Evolutionary conservation across 2,113 vertebrate species (phyloP).

Genomic region (Myodes glareolus): DNA sequence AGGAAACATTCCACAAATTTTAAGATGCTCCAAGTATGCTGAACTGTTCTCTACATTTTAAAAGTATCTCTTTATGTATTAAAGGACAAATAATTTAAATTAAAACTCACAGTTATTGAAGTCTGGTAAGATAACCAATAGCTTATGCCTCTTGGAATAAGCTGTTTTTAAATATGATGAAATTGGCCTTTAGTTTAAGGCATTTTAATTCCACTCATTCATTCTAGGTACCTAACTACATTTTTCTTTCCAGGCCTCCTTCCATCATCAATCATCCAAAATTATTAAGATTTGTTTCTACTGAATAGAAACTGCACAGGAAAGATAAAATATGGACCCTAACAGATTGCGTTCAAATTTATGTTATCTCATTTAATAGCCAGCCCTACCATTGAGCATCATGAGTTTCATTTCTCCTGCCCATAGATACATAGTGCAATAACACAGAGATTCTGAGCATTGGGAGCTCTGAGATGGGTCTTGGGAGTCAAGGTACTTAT

Average conservation of each 20-base stretch:
- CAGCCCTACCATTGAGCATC: not conserved
- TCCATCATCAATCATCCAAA: not conserved
- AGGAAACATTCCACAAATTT: not conserved
- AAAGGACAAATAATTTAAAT: not conserved
- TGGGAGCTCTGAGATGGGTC: no score
- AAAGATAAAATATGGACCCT: not conserved
- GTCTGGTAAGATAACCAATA: not conserved
- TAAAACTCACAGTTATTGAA: not conserved
- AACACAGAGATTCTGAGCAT: not conserved
- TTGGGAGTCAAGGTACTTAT: not conserved
- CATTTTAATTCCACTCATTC: not conserved
- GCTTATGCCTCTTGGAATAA: not conserved
- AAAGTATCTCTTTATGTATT: not conserved
- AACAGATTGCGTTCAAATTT: not conserved
- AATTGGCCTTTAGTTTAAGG: not conserved
- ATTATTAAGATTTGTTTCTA: not conserved
- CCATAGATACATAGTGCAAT: not conserved
- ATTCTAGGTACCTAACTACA: not conserved
- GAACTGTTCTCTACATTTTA: constrained; percentile 17
- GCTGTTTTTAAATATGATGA: not conserved
- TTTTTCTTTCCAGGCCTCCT: not conserved
- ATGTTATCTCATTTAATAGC: not conserved
- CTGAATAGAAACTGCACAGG: not conserved
- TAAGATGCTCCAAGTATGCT: not conserved
- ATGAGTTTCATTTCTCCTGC: not conserved